Conservation (phyloP, 2,888 invertebrate genomes). For the Pachliopta kotzebuea region DNA sequence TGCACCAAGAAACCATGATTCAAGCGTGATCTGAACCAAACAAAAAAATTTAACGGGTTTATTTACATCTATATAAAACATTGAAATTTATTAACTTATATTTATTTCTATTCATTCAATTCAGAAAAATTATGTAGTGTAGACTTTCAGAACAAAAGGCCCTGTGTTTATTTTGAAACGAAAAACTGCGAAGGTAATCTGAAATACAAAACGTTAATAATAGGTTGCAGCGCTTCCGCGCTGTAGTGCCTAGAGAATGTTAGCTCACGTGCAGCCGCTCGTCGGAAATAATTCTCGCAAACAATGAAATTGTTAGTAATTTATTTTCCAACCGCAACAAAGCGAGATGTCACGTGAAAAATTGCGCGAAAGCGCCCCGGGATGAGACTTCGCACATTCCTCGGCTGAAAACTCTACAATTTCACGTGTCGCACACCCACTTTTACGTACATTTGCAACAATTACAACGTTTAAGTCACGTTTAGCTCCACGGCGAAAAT, state of each 20-base stretch:
- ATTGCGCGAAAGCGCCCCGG: slow-evolving; percentile 57
- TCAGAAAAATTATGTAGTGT: slow-evolving; percentile 12
- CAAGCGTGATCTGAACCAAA: too few species aligned
- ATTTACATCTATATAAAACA: too few species aligned
- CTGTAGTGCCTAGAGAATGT: slow-evolving; percentile 25
- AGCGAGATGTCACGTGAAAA: slow-evolving; percentile 79
- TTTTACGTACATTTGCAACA: slow-evolving; percentile 55
- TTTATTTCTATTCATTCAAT: not conserved
- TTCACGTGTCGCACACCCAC: slow-evolving; percentile 60
- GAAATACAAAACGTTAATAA: slow-evolving; percentile 33
- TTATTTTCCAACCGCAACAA: slow-evolving; percentile 78
- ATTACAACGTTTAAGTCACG: slow-evolving; percentile 66
- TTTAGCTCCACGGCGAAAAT: slow-evolving; percentile 60
- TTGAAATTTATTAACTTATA: not conserved
- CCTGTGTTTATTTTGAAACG: slow-evolving; percentile 14
- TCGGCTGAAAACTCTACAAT: slow-evolving; percentile 57
- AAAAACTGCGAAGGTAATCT: slow-evolving; percentile 27
- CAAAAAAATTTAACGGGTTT: too few species aligned
- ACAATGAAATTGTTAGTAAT: slow-evolving; percentile 80
- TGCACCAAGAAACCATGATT: too few species aligned
- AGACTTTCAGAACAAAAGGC: slow-evolving; percentile 11
- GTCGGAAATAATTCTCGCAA: slow-evolving; percentile 66
- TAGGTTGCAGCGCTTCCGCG: slow-evolving; percentile 27
- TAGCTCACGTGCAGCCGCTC: slow-evolving; percentile 31
- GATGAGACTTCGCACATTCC: slow-evolving; percentile 70